Evolutionary conservation across 2,113 vertebrate genomes (phyloP), one percentile per base, ranked within the genome.

Genomic region (Neotragus pygmaeus): DNA sequence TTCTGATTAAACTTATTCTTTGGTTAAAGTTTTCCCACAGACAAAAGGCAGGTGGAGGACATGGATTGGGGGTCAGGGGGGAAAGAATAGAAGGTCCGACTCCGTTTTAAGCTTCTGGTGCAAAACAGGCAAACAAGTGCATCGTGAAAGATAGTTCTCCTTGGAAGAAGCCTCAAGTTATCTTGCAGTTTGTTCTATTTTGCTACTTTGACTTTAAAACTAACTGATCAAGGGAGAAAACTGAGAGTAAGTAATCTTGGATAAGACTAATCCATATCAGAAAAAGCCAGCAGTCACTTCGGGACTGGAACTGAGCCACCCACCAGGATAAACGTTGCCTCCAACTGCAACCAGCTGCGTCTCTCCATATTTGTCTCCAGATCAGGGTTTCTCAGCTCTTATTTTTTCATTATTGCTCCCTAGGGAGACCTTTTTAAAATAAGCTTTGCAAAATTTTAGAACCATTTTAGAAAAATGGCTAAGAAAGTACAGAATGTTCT

Each of bases 11-110:
- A 30, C 15, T 49, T 33, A 30, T 33, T 78, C 43, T 49, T 49
- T 78, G 28, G 45, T 45, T 49, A 49, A 78, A 78, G 15, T 78
- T 6, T 19, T 49, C 2, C 75, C 15, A 78, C 75, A 47, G 75
- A 47, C 14, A 19, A 78, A 78, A 78, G 75, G 45, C 75, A 78
- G 27, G 27, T 11, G 5, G 75, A 49, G 8, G 45, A 78, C 75
- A 49, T 33, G 75, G 43, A 2, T 0, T 70, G 19, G 17, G 64
- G 17, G 9, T 1, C 19, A 6, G n/a, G 0, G 21, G 70, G 2
- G 7, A 11, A 78, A 28, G 45, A 78, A 28, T 16, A 33, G 1
- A 78, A 9, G 45, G 75, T 28, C 45, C 4, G 0, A 28, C 45
- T 78, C 45, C 0, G 0, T 78, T 49, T 78, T 17, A 49, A 78